Base-by-base conservation (phyloP, 2,113 vertebrate genomes). In the Leucosticte australis region DNA sequence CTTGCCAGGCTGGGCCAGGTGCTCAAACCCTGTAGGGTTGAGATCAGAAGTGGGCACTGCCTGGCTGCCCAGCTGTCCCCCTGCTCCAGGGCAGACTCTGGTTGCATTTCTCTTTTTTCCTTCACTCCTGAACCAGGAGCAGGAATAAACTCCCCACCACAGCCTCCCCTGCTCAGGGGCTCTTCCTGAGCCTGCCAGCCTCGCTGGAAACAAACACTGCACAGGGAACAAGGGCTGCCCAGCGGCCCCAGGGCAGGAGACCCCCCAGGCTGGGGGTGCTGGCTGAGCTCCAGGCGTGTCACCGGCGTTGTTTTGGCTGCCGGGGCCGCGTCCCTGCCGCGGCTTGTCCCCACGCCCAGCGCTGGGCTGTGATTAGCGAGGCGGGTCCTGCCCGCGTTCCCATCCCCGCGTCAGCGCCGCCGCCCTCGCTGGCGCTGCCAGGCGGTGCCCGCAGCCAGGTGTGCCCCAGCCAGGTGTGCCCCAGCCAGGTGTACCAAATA, bases 331-430 rank as follows among this genome's bases (percentile, higher is more conserved):
- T 69, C 92, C 76, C 79, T 93, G 96, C 86, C 21, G 1, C 0
- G 11, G 68, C 94, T 92, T 80, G 94, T 24, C 83, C 94, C 90
- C 90, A 60, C 84, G 8, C 92, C 94, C 92, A 37, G 79, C 42
- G 23, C 88, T 1, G 21, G 78, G 90, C 85, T 71, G 93, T 39
- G 57, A 88, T 88, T 79, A 93, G n/a, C 9, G 35, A 50, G 95
- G 94, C 7, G 65, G 50, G 46, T 39, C 85, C 87, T 79, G 68
- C 67, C 71, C 2, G 9, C 39, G 74, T 81, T 94, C 90, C 94
- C 86, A 88, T 39, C 82, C 9, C 71, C 13, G 0, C 4, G 77
- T 89, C 94, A 93, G 82, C 42, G 3, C 71, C 52, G 13, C 69
- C 85, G 42, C 89, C 92, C 92, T 63, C 33, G 62, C 33, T 0